These are phyloP conservation scores for Rhynchomys soricoides DNA, from an alignment of 2,113 vertebrate species.

Conservation along the genomic window DNA sequence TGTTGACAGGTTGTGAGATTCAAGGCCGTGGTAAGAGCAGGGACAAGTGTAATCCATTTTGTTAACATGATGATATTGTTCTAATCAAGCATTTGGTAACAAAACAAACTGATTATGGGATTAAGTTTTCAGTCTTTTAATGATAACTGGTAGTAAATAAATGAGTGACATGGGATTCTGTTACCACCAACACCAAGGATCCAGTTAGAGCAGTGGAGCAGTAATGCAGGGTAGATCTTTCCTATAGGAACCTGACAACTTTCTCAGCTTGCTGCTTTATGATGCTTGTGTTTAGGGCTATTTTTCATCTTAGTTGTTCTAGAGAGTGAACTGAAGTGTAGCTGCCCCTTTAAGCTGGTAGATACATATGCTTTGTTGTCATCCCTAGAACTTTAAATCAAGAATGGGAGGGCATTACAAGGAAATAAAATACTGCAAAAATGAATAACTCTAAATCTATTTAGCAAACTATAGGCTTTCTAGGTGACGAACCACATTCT, in stretches of 20 bases:
- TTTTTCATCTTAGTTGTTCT: constrained; percentile 27
- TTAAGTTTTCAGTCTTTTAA: not conserved
- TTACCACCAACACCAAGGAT: not conserved
- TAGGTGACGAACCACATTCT: not conserved
- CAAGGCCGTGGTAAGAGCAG: not conserved
- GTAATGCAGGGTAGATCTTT: not conserved
- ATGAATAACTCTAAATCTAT: not conserved
- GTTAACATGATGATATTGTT: not conserved
- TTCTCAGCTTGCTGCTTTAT: not conserved
- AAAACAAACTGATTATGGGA: constrained; percentile 43
- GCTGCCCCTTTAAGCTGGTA: not conserved
- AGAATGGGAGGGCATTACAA: not conserved
- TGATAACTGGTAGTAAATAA: constrained; percentile 43
- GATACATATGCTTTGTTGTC: not conserved
- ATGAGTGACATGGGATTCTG: not conserved
- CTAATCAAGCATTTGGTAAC: constrained; percentile 44
- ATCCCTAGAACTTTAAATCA: not conserved
- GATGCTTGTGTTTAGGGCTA: not conserved
- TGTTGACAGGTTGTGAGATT: not conserved
- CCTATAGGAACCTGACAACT: not conserved
- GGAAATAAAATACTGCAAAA: not conserved
- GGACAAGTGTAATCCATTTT: constrained; percentile 15
- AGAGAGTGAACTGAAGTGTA: not conserved
- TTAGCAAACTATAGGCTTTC: constrained; percentile 19
- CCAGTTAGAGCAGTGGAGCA: not conserved